Evolutionary conservation across 2,797 vertebrate genomes (phyloP).

Genomic region (Malacoraja senta): DNA sequence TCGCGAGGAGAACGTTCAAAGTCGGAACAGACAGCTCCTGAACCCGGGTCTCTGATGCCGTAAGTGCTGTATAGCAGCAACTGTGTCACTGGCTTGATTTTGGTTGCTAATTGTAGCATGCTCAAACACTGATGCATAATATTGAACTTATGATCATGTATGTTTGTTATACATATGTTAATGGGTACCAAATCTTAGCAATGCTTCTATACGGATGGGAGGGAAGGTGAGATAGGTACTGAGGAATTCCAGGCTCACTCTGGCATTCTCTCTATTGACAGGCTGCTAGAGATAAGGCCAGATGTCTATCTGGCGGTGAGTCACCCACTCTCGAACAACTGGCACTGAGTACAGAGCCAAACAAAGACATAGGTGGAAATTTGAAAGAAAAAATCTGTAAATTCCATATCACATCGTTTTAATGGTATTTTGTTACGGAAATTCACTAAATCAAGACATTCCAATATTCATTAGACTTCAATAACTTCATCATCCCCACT

Average conservation of each 20-base stretch:
- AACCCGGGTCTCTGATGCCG: too few relatives aligned
- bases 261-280: background rate
- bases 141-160: background rate
- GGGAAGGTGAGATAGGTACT: background rate
- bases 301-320: background rate
- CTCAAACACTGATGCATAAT: too few relatives aligned
- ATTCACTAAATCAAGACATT: background rate
- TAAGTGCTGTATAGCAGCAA: too few relatives aligned
- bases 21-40: too few relatives aligned
- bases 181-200: background rate
- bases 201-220: background rate
- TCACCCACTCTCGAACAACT: background rate
- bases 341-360: background rate
- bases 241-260: background rate
- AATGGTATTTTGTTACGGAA: background rate
- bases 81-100: too few relatives aligned
- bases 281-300: background rate
- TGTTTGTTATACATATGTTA: background rate
- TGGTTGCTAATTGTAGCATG: background rate
- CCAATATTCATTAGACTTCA: background rate
- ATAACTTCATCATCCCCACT: background rate
- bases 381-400: too few relatives aligned
- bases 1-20: too few relatives aligned
- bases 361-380: background rate
- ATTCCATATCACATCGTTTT: background rate